Percentiles rank a stretch among this genome's conserved stretches.
These are phyloP conservation scores for Drosophila neotestacea DNA, from an alignment of 2,888 invertebrate species.

Conservation along the genomic window DNA sequence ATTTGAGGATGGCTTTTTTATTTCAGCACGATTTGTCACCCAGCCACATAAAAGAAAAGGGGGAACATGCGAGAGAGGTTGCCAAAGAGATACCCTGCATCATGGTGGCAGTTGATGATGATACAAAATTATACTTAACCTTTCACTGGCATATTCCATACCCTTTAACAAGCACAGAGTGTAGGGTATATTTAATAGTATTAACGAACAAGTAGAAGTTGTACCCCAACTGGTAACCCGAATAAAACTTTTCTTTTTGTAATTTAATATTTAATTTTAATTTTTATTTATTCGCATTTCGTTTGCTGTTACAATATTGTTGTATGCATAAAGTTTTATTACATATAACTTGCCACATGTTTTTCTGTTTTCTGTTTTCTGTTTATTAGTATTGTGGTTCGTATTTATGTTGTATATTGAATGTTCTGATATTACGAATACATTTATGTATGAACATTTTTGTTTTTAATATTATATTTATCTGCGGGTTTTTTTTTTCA, in stretches of 20 bases:
- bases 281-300: slow-evolving; percentile 78
- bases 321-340: slow-evolving; percentile 70
- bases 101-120: background rate
- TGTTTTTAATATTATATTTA: slow-evolving; percentile 25
- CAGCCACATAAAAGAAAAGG: background rate
- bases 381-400: slow-evolving; percentile 55
- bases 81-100: background rate
- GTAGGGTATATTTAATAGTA: background rate
- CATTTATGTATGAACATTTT: slow-evolving; percentile 53
- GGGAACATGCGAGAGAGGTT: too few relatives aligned
- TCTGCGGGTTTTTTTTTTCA: slow-evolving; percentile 22
- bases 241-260: slow-evolving; percentile 42
- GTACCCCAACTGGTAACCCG: background rate
- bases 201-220: background rate
- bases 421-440: slow-evolving; percentile 55
- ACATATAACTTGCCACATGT: slow-evolving; percentile 50
- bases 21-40: slow-evolving; percentile 1
- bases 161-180: background rate
- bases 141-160: too few relatives aligned
- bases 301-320: slow-evolving; percentile 74
- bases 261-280: slow-evolving; percentile 80
- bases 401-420: slow-evolving; percentile 50
- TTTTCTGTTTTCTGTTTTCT: slow-evolving; percentile 46
- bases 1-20: slow-evolving; percentile 5
- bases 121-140: background rate